phyloP scores from a whole-genome alignment of 2,797 vertebrate genomes.

The Holocentrus rufus region DNA sequence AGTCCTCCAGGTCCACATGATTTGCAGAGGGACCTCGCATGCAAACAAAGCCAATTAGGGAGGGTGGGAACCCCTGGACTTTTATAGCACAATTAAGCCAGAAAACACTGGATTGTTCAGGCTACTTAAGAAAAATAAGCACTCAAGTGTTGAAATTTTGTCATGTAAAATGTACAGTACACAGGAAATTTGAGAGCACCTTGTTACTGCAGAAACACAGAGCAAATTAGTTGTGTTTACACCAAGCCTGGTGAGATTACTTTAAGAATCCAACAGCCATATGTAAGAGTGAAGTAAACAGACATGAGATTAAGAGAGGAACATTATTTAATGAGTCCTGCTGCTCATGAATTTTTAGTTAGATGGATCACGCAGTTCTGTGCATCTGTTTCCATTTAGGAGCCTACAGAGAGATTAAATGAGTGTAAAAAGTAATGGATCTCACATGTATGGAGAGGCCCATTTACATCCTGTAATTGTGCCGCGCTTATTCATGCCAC shows the following conservation, averaged over 20 bases:
- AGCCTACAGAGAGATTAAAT: slow-evolving; percentile 66
- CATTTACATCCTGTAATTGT: slow-evolving; percentile 68
- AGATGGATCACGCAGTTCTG: slow-evolving; percentile 41
- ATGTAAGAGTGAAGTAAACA: not conserved
- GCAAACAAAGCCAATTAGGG: slow-evolving; percentile 43
- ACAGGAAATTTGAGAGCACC: slow-evolving; percentile 11
- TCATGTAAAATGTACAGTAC: slow-evolving; percentile 32
- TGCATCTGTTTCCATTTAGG: slow-evolving; percentile 72
- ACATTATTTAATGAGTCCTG: slow-evolving; percentile 42
- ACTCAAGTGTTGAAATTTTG: slow-evolving; percentile 30
- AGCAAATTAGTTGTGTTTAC: not conserved
- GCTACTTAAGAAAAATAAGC: slow-evolving; percentile 50
- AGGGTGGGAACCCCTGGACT: not conserved
- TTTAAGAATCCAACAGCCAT: not conserved
- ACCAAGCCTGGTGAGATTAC: not conserved
- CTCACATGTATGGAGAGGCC: slow-evolving; percentile 62
- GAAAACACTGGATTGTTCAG: slow-evolving; percentile 22
- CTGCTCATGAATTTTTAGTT: slow-evolving; percentile 47
- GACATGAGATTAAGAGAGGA: slow-evolving; percentile 24
- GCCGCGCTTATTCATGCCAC: slow-evolving; percentile 63
- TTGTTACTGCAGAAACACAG: not conserved
- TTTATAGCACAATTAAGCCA: slow-evolving; percentile 40
- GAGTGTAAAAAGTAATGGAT: slow-evolving; percentile 62
- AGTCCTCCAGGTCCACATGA: slow-evolving; percentile 63
- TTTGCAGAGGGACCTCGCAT: slow-evolving; percentile 36